A percentile compares a stretch with the other conserved stretches of the same genome.
Evolutionary conservation across 2,797 vertebrate species (phyloP).

Genomic region (Sebastes steindachneri): DNA sequence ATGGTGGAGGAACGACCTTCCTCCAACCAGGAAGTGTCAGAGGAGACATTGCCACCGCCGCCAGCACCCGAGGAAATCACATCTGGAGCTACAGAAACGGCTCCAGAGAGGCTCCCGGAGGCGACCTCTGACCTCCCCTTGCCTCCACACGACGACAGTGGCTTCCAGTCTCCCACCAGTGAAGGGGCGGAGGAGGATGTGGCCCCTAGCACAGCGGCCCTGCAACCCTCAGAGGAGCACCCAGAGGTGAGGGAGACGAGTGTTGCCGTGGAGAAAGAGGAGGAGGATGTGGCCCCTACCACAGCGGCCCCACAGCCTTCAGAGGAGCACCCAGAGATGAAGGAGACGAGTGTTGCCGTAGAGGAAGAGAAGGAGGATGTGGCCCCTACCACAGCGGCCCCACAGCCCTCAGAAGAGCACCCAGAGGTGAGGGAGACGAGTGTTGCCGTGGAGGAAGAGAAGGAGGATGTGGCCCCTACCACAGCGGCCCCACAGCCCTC

Average conservation of each 20-base stretch:
- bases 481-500: fast-evolving
- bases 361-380: too few species aligned
- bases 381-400: too few species aligned
- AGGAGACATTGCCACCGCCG: not conserved
- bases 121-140: not conserved
- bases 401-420: too few species aligned
- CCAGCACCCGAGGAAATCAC: not conserved
- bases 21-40: constrained; percentile 10
- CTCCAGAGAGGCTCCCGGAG: constrained; percentile 25
- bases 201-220: not conserved
- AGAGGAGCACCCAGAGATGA: too few species aligned
- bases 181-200: constrained; percentile 1
- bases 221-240: not conserved
- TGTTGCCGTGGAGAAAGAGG: too few species aligned
- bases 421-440: too few species aligned
- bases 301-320: too few species aligned
- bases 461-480: not conserved
- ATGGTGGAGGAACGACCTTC: constrained; percentile 6
- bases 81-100: not conserved
- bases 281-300: too few species aligned
- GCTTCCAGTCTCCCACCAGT: constrained; percentile 55
- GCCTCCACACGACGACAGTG: constrained; percentile 40
- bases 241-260: not conserved
- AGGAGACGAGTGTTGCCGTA: fast-evolving
- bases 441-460: fast-evolving